A percentile compares a stretch with the other conserved stretches of the same genome.
Conservation (phyloP, 2,888 invertebrate species). For the Lasioglossum pauxillum region DNA sequence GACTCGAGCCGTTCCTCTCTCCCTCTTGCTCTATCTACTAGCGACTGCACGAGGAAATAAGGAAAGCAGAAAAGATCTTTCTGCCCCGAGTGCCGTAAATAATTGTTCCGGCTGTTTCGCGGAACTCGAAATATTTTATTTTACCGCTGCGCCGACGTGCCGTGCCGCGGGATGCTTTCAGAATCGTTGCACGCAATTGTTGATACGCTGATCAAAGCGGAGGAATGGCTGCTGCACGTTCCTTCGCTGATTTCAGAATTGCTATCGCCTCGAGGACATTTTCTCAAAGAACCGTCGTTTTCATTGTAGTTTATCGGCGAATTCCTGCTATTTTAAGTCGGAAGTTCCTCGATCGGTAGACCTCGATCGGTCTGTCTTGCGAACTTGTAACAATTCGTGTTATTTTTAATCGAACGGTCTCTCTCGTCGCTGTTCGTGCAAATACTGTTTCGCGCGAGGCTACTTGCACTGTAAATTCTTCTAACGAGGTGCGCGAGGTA, state of each 20-base stretch:
- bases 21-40: not conserved
- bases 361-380: not conserved
- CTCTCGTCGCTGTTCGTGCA: not conserved
- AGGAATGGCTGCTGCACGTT: not conserved
- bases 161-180: not conserved
- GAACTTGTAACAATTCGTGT: no score
- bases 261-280: not conserved
- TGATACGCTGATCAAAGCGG: not conserved
- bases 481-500: no score
- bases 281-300: not conserved
- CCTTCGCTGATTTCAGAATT: not conserved
- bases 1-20: not conserved
- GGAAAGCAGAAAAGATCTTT: slow-evolving; percentile 31
- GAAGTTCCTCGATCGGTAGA: not conserved
- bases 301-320: not conserved
- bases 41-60: slow-evolving; percentile 20
- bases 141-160: not conserved
- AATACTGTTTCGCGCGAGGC: not conserved
- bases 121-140: slow-evolving; percentile 32
- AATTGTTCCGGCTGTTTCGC: slow-evolving; percentile 50
- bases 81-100: slow-evolving; percentile 40
- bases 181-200: slow-evolving; percentile 6
- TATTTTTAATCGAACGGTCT: not conserved
- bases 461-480: not conserved
- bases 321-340: not conserved